phyloP scores from a whole-genome alignment of 2,888 invertebrate genomes.

The Anaspis maculata region DNA sequence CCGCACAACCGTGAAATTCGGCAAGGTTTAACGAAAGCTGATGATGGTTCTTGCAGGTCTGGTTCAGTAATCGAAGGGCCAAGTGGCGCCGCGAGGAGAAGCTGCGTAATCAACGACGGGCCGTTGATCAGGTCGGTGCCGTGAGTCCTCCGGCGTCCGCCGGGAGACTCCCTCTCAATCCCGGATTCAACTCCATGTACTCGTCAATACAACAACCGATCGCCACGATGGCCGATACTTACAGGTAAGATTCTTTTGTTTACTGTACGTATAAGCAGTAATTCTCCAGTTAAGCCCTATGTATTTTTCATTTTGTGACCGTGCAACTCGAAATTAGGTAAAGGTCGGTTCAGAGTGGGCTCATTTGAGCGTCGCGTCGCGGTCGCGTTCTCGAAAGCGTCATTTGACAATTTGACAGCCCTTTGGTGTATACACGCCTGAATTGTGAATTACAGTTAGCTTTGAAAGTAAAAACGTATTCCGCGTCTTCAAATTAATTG shows the following conservation, averaged over 20 bases:
- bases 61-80: slow-evolving; percentile 98
- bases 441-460: too few species aligned
- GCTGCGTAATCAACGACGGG: slow-evolving; percentile 81
- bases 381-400: background rate
- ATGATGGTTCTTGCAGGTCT: slow-evolving; percentile 70
- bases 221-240: slow-evolving; percentile 82
- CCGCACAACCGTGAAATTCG: background rate
- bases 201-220: slow-evolving; percentile 92
- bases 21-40: background rate
- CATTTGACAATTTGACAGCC: background rate
- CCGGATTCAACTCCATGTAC: slow-evolving; percentile 92
- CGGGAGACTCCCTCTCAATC: slow-evolving; percentile 64
- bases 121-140: slow-evolving; percentile 48
- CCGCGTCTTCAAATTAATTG: too few species aligned
- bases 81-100: slow-evolving; percentile 99
- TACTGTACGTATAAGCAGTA: slow-evolving; percentile 1
- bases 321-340: too few species aligned
- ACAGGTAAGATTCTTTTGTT: slow-evolving; percentile 63
- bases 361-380: background rate
- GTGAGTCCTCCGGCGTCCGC: slow-evolving; percentile 52
- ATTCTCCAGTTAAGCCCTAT: too few species aligned
- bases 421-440: too few species aligned
- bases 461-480: too few species aligned
- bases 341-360: too few species aligned
- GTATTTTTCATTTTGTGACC: too few species aligned